phyloP scores from a whole-genome alignment of 2,888 invertebrate species.

The Slavum lentiscoides region DNA sequence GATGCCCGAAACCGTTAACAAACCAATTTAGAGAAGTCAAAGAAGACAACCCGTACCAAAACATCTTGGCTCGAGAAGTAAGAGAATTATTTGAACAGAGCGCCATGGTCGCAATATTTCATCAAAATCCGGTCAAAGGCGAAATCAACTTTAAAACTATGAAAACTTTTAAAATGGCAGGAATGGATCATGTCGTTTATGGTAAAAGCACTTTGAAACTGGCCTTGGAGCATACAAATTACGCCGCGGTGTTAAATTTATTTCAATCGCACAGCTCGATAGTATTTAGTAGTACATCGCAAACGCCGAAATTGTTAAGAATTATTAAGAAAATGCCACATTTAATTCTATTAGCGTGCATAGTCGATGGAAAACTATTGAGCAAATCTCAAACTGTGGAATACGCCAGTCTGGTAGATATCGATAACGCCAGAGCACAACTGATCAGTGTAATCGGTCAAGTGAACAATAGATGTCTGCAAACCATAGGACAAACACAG shows the following conservation, averaged over 20 bases:
- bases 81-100: slow-evolving; percentile 52
- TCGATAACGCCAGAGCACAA: slow-evolving; percentile 69
- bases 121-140: slow-evolving; percentile 42
- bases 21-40: neutral
- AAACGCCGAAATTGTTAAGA: slow-evolving; percentile 67
- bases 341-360: slow-evolving; percentile 72
- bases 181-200: slow-evolving; percentile 71
- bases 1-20: slow-evolving; percentile 63
- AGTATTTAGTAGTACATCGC: slow-evolving; percentile 72
- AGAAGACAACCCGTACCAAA: slow-evolving; percentile 53
- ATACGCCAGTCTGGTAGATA: slow-evolving; percentile 69
- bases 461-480: slow-evolving; percentile 34
- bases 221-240: slow-evolving; percentile 71
- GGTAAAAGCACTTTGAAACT: slow-evolving; percentile 68
- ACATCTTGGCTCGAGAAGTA: slow-evolving; percentile 51
- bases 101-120: slow-evolving; percentile 51
- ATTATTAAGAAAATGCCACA: slow-evolving; percentile 73
- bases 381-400: slow-evolving; percentile 71
- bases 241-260: slow-evolving; percentile 69
- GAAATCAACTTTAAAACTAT: slow-evolving; percentile 40
- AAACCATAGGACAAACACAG: slow-evolving; percentile 48
- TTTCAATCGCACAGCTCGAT: slow-evolving; percentile 69
- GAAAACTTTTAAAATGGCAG: slow-evolving; percentile 50
- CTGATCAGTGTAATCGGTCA: slow-evolving; percentile 62
- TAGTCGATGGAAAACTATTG: slow-evolving; percentile 71